Evolutionary conservation across 2,113 vertebrate species (phyloP), one percentile per base, ranked within the genome.

Genomic region (Eurypyga helias): DNA sequence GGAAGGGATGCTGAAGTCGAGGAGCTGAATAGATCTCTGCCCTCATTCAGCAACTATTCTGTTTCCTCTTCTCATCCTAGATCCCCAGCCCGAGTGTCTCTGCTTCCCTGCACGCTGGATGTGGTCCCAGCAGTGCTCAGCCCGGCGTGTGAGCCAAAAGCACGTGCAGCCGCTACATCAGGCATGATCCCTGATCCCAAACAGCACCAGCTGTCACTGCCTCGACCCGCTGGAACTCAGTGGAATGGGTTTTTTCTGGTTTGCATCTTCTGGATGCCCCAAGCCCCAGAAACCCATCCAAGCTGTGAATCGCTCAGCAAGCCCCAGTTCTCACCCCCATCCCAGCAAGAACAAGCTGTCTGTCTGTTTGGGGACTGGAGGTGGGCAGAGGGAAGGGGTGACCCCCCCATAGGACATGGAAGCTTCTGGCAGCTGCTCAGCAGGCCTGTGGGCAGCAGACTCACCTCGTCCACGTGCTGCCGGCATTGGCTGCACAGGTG

Each of bases 181-280:
- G 86, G 76, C 83, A 16, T 0, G 19, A 67, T 96, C 88, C 65
- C 61, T 84, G 76, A 83, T 92, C 83, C 94, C 77, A 83, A 84
- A 54, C 65, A 90, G 67, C 89, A 95, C 69, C 89, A 90, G 80
- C 92, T 94, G 92, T 95, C 94, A 93, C 80, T 57, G 3, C 89
- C 77, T 84, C 36, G 1, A 26, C 77, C 86, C 80, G 0, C 80
- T 93, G 96, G 88, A 93, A 87, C 90, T 65, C 13, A 0, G 26
- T 4, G 36, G n/a, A 75, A 81, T 0, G 5, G 43, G 26, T 18
- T 62, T 78, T 88, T 85, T 28, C 80, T 57, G 9, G 48, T 57
- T 87, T 4, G 13, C 7, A 16, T 2, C 2, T 61, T 71, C 85
- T 90, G 88, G 67, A 60, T 9, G 3, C 67, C 43, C 55, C 1